Base-by-base conservation (phyloP, 1,140 invertebrate species). In the Amyelois transitella region DNA sequence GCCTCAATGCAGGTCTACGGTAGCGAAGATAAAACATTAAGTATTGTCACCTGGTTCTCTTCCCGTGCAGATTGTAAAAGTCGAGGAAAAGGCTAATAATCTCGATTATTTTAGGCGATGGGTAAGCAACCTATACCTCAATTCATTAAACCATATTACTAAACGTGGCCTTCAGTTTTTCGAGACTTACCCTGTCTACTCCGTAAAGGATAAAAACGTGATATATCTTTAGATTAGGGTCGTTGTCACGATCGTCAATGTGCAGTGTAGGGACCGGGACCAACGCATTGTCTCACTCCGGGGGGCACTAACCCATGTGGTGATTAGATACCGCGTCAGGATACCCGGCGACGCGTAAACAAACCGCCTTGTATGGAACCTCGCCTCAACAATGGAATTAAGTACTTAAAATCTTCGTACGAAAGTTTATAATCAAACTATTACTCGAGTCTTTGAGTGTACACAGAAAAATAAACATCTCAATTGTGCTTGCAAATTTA, bases 281-380 rank as follows among this genome's bases (percentile, higher is more conserved):
- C 82, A 82, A 84, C 81, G 83, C 82, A 84, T 84, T 84, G 82
- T 82, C 75, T 76, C 79, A 62, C 72, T 66, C 70, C 79, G 58
- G 78, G 82, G 83, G 83, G 79, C 79, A 84, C 60, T 83, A 76
- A 83, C 79, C 83, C 77, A 82, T 72, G 67, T 79, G 80, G 61
- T 21, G 45, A 48, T 48, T 48, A 48, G 45, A 48, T 48, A 48
- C 64, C 68, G 64, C 65, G 65, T 19, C 45, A 44, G 32, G 28
- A 52, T 20, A 73, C 66, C 66, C 55, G 25, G 19, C 60, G 47
- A 24, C 62, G 64, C 49, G 70, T 72, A 79, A 72, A 77, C 75
- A 80, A 38, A 38, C 32, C 60, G 55, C 52, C n/a, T 14, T 24
- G 43, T 45, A 51, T 47, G 14, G 20, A 18, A 25, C n/a, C n/a